A percentile compares a stretch with the other conserved stretches of the same genome.
Evolutionary conservation across 2,888 invertebrate species (phyloP).

Genomic region (Brachyptera putata): DNA sequence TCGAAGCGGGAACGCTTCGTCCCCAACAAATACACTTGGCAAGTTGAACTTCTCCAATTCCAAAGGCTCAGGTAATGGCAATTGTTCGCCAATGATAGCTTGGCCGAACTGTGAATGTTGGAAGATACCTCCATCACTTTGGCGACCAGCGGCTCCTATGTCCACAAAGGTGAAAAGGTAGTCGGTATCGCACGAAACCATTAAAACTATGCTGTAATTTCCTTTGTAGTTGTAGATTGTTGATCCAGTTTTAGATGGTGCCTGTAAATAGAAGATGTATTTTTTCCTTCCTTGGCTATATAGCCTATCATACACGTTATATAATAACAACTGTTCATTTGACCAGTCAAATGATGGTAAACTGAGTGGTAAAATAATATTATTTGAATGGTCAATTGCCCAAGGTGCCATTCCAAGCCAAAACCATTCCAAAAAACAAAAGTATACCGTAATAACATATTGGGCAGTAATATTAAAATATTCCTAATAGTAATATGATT

Average conservation of each 20-base stretch:
- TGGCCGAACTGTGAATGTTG: no score
- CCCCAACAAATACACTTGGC: constrained; percentile 16
- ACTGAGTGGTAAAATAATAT: no score
- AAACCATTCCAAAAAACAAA: no score
- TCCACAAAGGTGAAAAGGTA: constrained; percentile 16
- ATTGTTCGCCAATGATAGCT: neutral
- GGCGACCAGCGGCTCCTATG: constrained; percentile 20
- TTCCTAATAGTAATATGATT: no score
- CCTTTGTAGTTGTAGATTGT: neutral
- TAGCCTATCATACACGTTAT: neutral
- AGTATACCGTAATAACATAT: no score
- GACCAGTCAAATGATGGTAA: no score
- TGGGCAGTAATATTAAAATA: no score
- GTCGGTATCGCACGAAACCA: constrained; percentile 10
- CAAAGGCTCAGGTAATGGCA: neutral
- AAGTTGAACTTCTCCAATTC: neutral
- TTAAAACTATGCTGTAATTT: constrained; percentile 2
- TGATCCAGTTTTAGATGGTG: neutral
- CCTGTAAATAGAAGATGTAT: constrained; percentile 9
- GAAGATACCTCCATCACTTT: constrained; percentile 12
- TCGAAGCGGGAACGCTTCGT: no score
- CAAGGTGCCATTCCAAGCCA: no score
- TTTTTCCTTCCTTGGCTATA: neutral
- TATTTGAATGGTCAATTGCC: no score
- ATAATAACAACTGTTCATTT: no score